Percentiles rank a stretch among this genome's conserved stretches.
Conservation (phyloP, 1,140 invertebrate genomes). For the Cotesia vestalis region DNA sequence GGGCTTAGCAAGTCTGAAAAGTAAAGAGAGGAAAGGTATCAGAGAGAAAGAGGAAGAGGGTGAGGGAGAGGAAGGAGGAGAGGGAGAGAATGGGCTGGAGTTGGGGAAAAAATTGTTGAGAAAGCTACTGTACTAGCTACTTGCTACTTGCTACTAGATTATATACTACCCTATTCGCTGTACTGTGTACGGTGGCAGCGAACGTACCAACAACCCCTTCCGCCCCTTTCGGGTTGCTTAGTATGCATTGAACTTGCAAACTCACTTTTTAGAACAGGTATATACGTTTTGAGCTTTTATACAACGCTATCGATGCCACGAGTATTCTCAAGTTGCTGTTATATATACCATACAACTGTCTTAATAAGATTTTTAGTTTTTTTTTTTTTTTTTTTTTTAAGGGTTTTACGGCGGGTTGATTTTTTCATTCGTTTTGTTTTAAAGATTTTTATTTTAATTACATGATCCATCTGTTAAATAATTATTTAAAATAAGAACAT, state of each 20-base stretch:
- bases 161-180: too few species aligned
- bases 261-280: slow-evolving; percentile 60
- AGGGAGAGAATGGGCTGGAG: slow-evolving; percentile 33
- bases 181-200: too few species aligned
- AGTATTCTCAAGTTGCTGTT: slow-evolving; percentile 2
- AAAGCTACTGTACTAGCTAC: slow-evolving; percentile 31
- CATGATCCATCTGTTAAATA: too few species aligned
- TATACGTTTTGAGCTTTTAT: slow-evolving; percentile 15
- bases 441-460: not conserved
- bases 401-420: not conserved
- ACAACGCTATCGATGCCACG: slow-evolving; percentile 10
- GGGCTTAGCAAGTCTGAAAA: slow-evolving; percentile 42
- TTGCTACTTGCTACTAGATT: slow-evolving; percentile 34
- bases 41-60: slow-evolving; percentile 33
- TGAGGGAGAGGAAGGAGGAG: slow-evolving; percentile 27
- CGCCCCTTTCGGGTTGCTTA: slow-evolving; percentile 52
- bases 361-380: slow-evolving; percentile 6
- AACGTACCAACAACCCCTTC: slow-evolving; percentile 29
- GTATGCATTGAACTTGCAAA: slow-evolving; percentile 66
- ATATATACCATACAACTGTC: slow-evolving; percentile 4
- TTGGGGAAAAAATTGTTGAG: slow-evolving; percentile 35
- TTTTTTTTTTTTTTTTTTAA: not conserved
- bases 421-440: not conserved
- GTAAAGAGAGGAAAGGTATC: slow-evolving; percentile 22
- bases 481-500: too few species aligned